Evolutionary conservation across 1,140 invertebrate genomes (phyloP).

Genomic region (Bradysia coprophila): DNA sequence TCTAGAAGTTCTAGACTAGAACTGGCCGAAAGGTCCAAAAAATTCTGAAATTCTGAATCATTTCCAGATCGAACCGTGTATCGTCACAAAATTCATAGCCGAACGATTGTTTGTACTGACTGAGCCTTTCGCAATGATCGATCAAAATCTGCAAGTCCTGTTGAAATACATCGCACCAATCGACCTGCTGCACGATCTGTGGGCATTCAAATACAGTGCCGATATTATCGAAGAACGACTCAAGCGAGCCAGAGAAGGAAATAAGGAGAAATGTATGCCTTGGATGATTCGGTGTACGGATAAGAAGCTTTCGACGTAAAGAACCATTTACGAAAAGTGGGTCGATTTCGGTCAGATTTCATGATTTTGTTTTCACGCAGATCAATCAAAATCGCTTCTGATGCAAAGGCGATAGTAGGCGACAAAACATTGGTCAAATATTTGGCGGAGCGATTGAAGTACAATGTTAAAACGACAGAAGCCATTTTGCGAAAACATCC

Average conservation of each 20-base stretch:
- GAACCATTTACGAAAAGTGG: conserved; percentile 24
- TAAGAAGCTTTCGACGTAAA: too few relatives aligned
- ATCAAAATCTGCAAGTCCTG: conserved; percentile 17
- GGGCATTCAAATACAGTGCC: conserved; percentile 27
- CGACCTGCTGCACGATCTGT: conserved; percentile 28
- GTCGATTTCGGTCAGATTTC: not conserved
- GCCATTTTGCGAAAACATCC: conserved; percentile 25
- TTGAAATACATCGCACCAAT: conserved; percentile 21
- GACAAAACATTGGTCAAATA: conserved; percentile 24
- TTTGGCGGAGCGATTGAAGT: conserved; percentile 24
- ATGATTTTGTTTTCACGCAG: conserved; percentile 9
- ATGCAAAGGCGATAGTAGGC: conserved; percentile 26
- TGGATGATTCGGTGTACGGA: conserved; percentile 32
- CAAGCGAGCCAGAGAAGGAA: conserved; percentile 19
- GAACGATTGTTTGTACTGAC: conserved; percentile 21
- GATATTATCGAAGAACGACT: conserved; percentile 21
- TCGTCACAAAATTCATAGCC: conserved; percentile 17
- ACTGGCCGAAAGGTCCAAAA: too few relatives aligned
- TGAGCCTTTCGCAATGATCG: conserved; percentile 20
- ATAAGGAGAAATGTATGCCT: conserved; percentile 28
- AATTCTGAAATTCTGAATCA: too few relatives aligned
- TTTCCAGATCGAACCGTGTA: conserved; percentile 5
- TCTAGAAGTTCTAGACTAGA: not conserved
- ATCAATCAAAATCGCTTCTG: conserved; percentile 22
- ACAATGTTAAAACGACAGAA: conserved; percentile 17